These are phyloP conservation scores for Galaxea fascicularis DNA, from an alignment of 92 coral and sea anemone species.

Conservation along the genomic window DNA sequence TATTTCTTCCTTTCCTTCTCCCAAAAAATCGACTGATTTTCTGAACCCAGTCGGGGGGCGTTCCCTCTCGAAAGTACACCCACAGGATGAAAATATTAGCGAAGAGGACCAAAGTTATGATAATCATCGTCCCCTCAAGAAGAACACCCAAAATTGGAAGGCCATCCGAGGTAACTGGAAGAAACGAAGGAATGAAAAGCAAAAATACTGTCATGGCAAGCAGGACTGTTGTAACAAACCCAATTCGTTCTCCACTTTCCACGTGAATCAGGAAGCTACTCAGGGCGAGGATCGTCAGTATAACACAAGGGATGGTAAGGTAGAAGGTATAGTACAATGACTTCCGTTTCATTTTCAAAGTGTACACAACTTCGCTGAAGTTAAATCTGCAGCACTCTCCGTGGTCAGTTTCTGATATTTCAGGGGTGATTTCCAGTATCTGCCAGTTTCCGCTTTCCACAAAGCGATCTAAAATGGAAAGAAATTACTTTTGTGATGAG, in stretches of 20 bases:
- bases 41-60: conserved; percentile 47
- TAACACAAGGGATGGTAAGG: conserved; percentile 65
- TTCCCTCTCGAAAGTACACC: conserved; percentile 63
- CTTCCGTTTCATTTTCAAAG: conserved; percentile 57
- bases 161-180: conserved; percentile 74
- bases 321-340: conserved; percentile 73
- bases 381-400: conserved; percentile 76
- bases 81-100: conserved; percentile 68
- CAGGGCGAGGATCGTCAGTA: conserved; percentile 65
- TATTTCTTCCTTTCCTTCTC: background rate
- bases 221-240: conserved; percentile 84
- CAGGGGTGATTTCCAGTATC: conserved; percentile 13
- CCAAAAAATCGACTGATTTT: conserved; percentile 6
- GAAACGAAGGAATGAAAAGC: conserved; percentile 65
- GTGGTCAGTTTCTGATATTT: conserved; percentile 23
- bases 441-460: conserved; percentile 78
- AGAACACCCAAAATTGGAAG: conserved; percentile 69
- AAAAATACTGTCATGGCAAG: conserved; percentile 88
- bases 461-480: conserved; percentile 54
- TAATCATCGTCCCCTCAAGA: conserved; percentile 52
- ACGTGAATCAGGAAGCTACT: conserved; percentile 79
- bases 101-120: conserved; percentile 59
- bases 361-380: conserved; percentile 60
- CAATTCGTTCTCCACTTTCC: conserved; percentile 91
- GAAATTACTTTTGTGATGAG: background rate